Evolutionary conservation across 2,113 vertebrate species (phyloP).

Genomic region (Cebus imitator): DNA sequence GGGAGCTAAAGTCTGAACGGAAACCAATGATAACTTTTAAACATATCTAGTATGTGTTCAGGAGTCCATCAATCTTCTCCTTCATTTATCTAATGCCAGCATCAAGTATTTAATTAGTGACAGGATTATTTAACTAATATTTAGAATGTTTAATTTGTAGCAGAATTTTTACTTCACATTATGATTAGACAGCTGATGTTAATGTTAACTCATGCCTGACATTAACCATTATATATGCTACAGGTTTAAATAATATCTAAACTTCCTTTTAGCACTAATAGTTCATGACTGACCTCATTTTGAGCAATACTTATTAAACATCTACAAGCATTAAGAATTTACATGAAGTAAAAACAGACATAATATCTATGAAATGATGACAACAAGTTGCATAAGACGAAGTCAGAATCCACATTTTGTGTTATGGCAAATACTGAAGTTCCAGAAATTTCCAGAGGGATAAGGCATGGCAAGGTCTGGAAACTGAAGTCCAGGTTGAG

Average conservation of each 20-base stretch:
- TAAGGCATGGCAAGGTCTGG: background rate
- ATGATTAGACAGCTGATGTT: slow-evolving; percentile 4
- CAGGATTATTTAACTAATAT: background rate
- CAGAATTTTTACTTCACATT: background rate
- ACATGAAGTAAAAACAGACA: background rate
- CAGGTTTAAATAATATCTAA: background rate
- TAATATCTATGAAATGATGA: background rate
- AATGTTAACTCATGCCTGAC: background rate
- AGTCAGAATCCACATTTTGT: slow-evolving; percentile 1
- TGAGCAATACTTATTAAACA: slow-evolving; percentile 9
- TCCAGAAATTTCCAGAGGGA: slow-evolving; percentile 25
- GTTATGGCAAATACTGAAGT: background rate
- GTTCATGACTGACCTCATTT: slow-evolving; percentile 11
- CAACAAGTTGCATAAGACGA: background rate
- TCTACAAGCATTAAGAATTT: background rate
- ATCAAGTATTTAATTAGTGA: background rate
- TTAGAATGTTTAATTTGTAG: slow-evolving; percentile 5
- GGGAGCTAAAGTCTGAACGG: slow-evolving; percentile 3
- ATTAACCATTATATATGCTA: background rate
- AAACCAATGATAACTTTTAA: slow-evolving; percentile 3
- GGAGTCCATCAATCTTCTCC: background rate
- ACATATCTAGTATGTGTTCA: background rate
- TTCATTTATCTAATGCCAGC: background rate
- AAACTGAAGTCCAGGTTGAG: background rate
- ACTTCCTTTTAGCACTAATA: background rate